Base-by-base conservation (phyloP, 1,140 invertebrate genomes). In the Heliothis subflexa region DNA sequence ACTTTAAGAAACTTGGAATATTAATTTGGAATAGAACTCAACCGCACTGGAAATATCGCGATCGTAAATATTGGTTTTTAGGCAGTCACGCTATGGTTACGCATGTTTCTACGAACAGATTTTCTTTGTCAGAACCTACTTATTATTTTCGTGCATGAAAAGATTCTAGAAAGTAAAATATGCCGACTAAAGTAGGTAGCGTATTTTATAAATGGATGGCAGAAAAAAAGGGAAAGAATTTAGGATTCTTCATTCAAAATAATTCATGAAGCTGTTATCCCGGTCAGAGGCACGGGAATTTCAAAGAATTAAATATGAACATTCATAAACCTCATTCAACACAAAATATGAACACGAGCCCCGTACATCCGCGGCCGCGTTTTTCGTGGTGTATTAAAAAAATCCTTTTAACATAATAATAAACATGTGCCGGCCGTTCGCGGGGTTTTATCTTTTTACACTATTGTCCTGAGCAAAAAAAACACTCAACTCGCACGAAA, bases 231-330 rank as follows among this genome's bases (percentile, higher is more conserved):
- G 33, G 13, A 57, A 25, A 74, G n/a, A 47, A 47, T n/a, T 28
- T 73, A 59, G 54, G 61, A 74, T 74, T 33, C n/a, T 55, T 52
- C 71, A 45, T 73, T 74, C 54, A 11, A 61, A 59, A 59, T 47
- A 57, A 74, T 74, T 13, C 33, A 45, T 61, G 5, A 59, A 59
- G 61, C 25, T 66, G 40, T 68, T 68, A 68, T 70, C 66, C 64
- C 54, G 64, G 64, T 45, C 64, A 52, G 54, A 70, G 2, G 49
- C 49, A 70, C 18, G 18, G 55, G 55, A 25, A 45, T 28, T 61
- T 61, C 71, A 47, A 74, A 74, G 55, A 49, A 74, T 74, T 74
- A 74, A 74, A 74, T 61, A 61, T 74, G 54, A 74, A 74, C 68
- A 71, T 71, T 71, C 68, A 33, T 71, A 71, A 71, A 55, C 68